A percentile compares a stretch with the other conserved stretches of the same genome.
phyloP scores from a whole-genome alignment of 1,140 invertebrate genomes.

The Trialeurodes vaporariorum region DNA sequence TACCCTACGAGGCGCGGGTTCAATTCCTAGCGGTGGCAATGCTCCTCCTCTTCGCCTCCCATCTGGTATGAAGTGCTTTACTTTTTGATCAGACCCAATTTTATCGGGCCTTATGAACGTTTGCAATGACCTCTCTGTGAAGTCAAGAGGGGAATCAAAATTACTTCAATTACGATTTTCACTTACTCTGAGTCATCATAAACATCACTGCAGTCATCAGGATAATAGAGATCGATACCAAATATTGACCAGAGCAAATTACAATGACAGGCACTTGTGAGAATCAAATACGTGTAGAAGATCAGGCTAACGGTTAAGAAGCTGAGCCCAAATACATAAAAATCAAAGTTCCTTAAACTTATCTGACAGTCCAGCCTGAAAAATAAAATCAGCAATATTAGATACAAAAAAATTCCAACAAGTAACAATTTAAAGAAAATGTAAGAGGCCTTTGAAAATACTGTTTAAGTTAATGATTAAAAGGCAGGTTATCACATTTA shows the following conservation, averaged over 20 bases:
- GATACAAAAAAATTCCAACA: not conserved
- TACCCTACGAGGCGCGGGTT: too few relatives aligned
- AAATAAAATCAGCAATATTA: too few relatives aligned
- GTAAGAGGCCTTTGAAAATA: not conserved
- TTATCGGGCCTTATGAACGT: too few relatives aligned
- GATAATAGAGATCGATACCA: not conserved
- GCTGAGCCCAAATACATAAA: not conserved
- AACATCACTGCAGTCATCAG: not conserved
- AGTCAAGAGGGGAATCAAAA: too few relatives aligned
- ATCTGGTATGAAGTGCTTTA: too few relatives aligned
- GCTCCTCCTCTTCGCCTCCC: too few relatives aligned
- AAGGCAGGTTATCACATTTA: too few relatives aligned
- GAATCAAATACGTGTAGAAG: not conserved
- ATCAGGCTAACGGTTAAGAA: not conserved
- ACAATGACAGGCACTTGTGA: not conserved
- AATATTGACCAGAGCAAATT: not conserved
- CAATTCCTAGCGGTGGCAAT: too few relatives aligned
- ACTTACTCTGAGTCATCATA: not conserved
- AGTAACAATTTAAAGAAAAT: not conserved
- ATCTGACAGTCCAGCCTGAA: not conserved
- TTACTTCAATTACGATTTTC: too few relatives aligned
- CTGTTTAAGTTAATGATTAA: not conserved
- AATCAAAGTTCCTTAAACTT: not conserved
- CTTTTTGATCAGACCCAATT: too few relatives aligned
- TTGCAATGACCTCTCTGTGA: too few relatives aligned